Evolutionary conservation across 2,113 vertebrate species (phyloP).

Genomic region (Chloropsis cyanopogon): DNA sequence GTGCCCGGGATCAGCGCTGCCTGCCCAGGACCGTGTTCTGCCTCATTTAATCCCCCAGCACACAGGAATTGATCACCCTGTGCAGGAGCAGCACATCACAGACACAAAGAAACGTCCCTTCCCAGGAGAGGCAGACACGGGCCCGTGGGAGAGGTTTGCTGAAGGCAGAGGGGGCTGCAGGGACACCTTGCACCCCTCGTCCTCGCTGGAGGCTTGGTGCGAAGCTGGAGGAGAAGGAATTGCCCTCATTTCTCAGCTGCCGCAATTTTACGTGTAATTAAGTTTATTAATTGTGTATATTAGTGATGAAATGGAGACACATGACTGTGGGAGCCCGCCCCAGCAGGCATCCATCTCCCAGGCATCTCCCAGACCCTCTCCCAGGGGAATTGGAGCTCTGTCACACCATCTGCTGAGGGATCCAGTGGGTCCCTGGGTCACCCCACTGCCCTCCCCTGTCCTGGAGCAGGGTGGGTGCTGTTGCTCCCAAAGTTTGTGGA

Average conservation of each 20-base stretch:
- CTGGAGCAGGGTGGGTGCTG: background rate
- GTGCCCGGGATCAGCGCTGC: background rate
- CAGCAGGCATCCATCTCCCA: constrained; percentile 2
- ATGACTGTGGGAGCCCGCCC: background rate
- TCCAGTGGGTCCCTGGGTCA: background rate
- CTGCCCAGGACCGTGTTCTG: rapidly evolving
- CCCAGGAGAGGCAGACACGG: rapidly evolving
- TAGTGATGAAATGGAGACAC: constrained; percentile 68
- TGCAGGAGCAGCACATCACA: background rate
- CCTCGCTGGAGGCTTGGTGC: rapidly evolving
- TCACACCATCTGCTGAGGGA: background rate
- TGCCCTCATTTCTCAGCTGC: constrained; percentile 38
- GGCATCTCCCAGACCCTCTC: background rate
- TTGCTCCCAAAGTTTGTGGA: background rate
- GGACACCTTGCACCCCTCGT: background rate
- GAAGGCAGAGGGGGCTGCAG: background rate
- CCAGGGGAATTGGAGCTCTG: rapidly evolving
- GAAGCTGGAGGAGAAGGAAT: background rate
- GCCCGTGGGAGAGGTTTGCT: background rate
- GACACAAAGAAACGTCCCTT: background rate
- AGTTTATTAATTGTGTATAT: constrained; percentile 71
- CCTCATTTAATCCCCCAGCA: background rate
- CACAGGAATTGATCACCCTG: background rate
- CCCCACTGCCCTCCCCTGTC: background rate
- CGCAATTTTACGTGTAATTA: constrained; percentile 71